A percentile compares a stretch with the other conserved stretches of the same genome.
Conservation (phyloP, 2,888 invertebrate species). For the Camponotus fellah region DNA sequence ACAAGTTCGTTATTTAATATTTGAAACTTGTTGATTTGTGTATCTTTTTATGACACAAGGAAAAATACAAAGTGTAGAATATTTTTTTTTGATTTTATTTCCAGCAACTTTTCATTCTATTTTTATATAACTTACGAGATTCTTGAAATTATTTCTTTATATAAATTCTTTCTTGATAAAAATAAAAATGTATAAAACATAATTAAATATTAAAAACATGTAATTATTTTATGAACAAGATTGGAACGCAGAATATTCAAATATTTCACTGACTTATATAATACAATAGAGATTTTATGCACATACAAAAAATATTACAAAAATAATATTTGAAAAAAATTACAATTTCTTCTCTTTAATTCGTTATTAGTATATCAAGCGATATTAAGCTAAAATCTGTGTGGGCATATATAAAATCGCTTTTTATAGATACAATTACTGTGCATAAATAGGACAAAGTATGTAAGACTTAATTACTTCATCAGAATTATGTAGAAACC, state of each 20-base stretch:
- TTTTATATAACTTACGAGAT: not conserved
- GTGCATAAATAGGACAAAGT: constrained; percentile 9
- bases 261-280: constrained; percentile 11
- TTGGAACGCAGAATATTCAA: not conserved
- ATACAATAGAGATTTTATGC: constrained; percentile 21
- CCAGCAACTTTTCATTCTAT: not conserved
- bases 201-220: constrained; percentile 40
- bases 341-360: not conserved
- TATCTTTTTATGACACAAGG: not conserved
- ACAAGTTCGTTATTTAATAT: not conserved
- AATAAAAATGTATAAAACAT: constrained; percentile 56
- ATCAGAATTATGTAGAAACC: constrained; percentile 88
- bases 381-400: constrained; percentile 23
- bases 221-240: constrained; percentile 6
- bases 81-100: constrained; percentile 29
- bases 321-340: constrained; percentile 33
- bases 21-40: not conserved
- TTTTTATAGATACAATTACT: constrained; percentile 19
- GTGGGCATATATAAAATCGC: not conserved
- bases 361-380: constrained; percentile 16
- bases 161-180: constrained; percentile 11
- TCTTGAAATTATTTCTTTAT: constrained; percentile 19
- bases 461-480: constrained; percentile 10
- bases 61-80: not conserved
- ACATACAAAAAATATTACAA: constrained; percentile 29